phyloP scores from a whole-genome alignment of 1,140 invertebrate genomes.

The Daktulosphaira vitifoliae region DNA sequence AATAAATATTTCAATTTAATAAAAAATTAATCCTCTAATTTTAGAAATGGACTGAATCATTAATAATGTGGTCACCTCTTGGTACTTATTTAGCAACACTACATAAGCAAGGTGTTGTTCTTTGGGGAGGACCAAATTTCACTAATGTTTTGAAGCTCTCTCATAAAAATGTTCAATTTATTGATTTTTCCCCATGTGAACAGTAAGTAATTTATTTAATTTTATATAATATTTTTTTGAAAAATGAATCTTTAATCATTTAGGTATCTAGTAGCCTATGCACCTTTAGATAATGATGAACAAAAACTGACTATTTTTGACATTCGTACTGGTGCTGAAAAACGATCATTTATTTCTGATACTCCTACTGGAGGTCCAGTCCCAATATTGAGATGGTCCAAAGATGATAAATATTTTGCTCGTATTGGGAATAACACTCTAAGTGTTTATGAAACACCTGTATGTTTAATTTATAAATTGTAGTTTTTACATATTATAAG shows the following conservation, averaged over 20 bases:
- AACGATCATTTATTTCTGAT: constrained; percentile 80
- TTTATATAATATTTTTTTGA: constrained; percentile 17
- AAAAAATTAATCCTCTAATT: too few relatives aligned
- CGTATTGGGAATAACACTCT: constrained; percentile 74
- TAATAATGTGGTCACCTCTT: constrained; percentile 92
- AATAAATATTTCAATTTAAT: too few relatives aligned
- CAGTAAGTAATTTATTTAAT: constrained; percentile 49
- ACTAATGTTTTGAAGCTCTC: constrained; percentile 83
- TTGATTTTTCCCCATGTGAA: constrained; percentile 97
- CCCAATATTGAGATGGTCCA: constrained; percentile 93
- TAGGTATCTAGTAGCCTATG: constrained; percentile 85
- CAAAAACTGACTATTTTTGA: constrained; percentile 87
- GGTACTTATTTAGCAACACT: constrained; percentile 95
- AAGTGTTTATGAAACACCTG: constrained; percentile 91
- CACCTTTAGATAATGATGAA: constrained; percentile 60
- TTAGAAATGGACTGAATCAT: constrained; percentile 89
- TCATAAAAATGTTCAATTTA: constrained; percentile 84
- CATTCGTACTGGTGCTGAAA: constrained; percentile 82
- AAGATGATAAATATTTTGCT: constrained; percentile 94
- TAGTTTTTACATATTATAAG: not conserved
- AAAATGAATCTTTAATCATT: constrained; percentile 36
- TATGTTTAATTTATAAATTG: constrained; percentile 42
- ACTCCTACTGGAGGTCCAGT: constrained; percentile 54
- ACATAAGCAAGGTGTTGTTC: constrained; percentile 85
- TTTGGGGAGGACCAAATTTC: constrained; percentile 95